These are phyloP conservation scores for Hafferia zeledoni DNA, from an alignment of 2,797 vertebrate genomes.

Conservation along the genomic window DNA sequence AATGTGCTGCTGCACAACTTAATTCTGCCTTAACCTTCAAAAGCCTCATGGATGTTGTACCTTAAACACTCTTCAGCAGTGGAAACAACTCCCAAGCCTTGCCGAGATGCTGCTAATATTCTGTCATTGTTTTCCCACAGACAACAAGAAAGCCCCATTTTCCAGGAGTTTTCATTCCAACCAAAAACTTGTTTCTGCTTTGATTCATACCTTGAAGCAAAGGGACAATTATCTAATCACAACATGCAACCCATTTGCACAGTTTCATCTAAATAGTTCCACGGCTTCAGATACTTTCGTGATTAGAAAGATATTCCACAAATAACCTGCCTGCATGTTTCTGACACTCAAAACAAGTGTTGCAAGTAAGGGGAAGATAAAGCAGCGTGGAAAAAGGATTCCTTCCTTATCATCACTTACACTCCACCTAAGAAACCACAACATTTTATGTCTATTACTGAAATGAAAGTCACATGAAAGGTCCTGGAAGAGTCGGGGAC, in stretches of 20 bases:
- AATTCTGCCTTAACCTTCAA: accelerated
- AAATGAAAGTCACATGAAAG: constrained; percentile 32
- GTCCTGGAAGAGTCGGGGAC: not conserved
- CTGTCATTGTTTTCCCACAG: accelerated
- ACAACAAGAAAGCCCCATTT: not conserved
- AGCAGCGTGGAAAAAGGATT: not conserved
- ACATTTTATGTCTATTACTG: not conserved
- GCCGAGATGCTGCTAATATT: not conserved
- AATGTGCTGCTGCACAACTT: not conserved
- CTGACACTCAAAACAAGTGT: not conserved
- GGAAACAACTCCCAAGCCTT: not conserved
- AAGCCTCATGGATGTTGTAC: not conserved
- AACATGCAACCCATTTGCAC: constrained; percentile 31
- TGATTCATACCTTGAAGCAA: constrained; percentile 42
- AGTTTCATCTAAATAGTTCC: constrained; percentile 34
- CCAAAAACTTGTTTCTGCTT: not conserved
- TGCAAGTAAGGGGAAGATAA: not conserved
- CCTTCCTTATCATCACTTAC: not conserved
- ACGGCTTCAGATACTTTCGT: constrained; percentile 13
- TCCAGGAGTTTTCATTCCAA: not conserved
- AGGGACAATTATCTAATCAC: constrained; percentile 63
- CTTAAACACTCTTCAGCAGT: not conserved
- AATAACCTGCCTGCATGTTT: not conserved
- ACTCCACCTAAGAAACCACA: not conserved
- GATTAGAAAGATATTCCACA: constrained; percentile 29